Base-by-base conservation (phyloP, 2,888 invertebrate genomes). In the Lucinisca nassula region DNA sequence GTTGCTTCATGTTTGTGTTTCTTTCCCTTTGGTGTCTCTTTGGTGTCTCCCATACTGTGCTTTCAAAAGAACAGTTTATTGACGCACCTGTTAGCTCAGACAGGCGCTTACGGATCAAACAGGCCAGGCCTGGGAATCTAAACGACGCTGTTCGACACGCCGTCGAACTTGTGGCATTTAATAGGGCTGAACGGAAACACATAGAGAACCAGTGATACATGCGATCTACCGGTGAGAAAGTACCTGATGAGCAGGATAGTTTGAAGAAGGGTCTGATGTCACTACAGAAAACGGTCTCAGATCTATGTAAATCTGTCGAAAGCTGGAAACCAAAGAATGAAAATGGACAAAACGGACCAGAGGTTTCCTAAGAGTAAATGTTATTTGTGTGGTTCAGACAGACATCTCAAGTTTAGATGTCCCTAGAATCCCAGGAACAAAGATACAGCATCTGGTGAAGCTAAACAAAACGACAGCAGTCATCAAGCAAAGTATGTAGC, bases 131-230 rank as follows among this genome's bases (percentile, higher is more conserved):
- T 10, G 35, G 14, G 24, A 27, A 74, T 51, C n/a, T 84, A 21
- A 74, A 84, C 38, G 75, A 83, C 55, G 83, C 83, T 8, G 40
- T 74, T 40, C 49, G 84, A 12, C 58, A 74, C n/a, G 84, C 58
- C 2, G 2, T 80, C 10, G 77, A 82, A 61, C 67, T 85, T 0
- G 80, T 76, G 45, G 78, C 78, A 30, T 85, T 72, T 61, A 70
- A 32, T 35, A 45, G 74, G 27, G 72, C 77, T 12, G 76, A 82
- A 38, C 17, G 35, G 2, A 70, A 79, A 27, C 61, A 45, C 21
- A 14, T 24, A n/a, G 72, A 79, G 40, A 40, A 40, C 4, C 35
- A 70, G 12, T 70, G 72, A 0, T 70, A 40, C 40, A n/a, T 79
- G 32, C 27, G 32, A 27, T 40, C 37, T 14, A 32, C 32, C 17